Conservation (phyloP, 2,888 invertebrate genomes). For the Temnothorax ravouxi region DNA sequence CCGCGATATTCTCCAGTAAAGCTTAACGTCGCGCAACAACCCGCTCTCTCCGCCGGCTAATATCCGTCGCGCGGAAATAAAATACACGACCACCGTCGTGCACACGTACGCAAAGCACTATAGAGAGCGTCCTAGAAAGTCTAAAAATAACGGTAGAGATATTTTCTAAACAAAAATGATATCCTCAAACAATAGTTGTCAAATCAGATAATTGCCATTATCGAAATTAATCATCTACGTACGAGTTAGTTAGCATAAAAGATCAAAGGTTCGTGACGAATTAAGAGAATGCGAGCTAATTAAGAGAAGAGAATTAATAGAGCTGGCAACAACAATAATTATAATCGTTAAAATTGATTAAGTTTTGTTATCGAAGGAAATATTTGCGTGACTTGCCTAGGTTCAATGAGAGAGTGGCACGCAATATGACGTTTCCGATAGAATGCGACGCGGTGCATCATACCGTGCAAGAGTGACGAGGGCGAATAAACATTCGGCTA, state of each 20-base stretch:
- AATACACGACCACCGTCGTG: background rate
- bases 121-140: background rate
- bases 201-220: background rate
- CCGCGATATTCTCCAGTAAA: constrained; percentile 22
- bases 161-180: background rate
- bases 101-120: background rate
- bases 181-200: background rate
- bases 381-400: constrained; percentile 29
- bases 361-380: constrained; percentile 35
- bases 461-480: constrained; percentile 50
- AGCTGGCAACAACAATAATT: background rate
- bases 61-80: constrained; percentile 22
- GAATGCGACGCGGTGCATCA: constrained; percentile 46
- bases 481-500: constrained; percentile 64
- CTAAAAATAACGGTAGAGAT: background rate
- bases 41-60: background rate
- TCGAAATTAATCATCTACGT: background rate
- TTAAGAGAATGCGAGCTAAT: constrained; percentile 8
- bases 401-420: constrained; percentile 8
- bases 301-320: constrained; percentile 10
- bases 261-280: background rate
- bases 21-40: constrained; percentile 16
- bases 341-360: constrained; percentile 22
- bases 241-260: constrained; percentile 11
- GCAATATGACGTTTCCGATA: constrained; percentile 29